These are phyloP conservation scores for Sipha flava DNA, from an alignment of 1,140 invertebrate species.

Conservation along the genomic window DNA sequence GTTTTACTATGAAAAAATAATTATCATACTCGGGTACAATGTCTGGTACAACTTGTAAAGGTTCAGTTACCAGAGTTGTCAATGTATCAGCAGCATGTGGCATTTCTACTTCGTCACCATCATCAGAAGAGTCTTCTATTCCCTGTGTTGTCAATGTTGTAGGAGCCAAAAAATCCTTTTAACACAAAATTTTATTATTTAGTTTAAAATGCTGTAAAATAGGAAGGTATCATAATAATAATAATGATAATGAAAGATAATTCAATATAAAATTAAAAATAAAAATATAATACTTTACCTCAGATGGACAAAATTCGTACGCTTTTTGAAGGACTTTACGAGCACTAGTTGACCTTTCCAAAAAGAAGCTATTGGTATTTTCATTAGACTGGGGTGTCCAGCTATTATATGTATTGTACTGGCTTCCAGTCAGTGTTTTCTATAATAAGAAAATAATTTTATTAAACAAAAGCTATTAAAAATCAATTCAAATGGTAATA, in stretches of 20 bases:
- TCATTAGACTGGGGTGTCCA: conserved; percentile 95
- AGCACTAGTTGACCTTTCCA: conserved; percentile 88
- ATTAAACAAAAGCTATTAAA: conserved; percentile 18
- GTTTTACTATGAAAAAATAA: not conserved
- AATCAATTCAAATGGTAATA: conserved; percentile 30
- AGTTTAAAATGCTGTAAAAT: no score
- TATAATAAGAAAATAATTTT: conserved; percentile 42
- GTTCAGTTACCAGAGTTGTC: not conserved
- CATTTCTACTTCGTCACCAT: not conserved
- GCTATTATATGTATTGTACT: conserved; percentile 74
- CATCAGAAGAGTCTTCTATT: conserved; percentile 15
- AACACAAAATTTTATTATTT: no score
- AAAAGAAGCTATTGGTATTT: conserved; percentile 86
- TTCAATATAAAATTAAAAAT: no score
- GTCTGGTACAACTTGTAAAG: conserved; percentile 20
- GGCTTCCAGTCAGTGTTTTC: conserved; percentile 56
- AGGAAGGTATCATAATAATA: no score
- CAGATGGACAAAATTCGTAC: conserved; percentile 69
- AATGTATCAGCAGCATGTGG: not conserved
- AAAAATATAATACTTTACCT: conserved; percentile 51
- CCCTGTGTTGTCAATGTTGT: conserved; percentile 9
- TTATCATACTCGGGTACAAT: not conserved
- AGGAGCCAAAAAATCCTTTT: not conserved
- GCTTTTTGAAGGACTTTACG: conserved; percentile 79
- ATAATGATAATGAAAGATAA: no score